These are phyloP conservation scores for Drepana falcataria DNA, from an alignment of 2,888 invertebrate species.

Conservation along the genomic window DNA sequence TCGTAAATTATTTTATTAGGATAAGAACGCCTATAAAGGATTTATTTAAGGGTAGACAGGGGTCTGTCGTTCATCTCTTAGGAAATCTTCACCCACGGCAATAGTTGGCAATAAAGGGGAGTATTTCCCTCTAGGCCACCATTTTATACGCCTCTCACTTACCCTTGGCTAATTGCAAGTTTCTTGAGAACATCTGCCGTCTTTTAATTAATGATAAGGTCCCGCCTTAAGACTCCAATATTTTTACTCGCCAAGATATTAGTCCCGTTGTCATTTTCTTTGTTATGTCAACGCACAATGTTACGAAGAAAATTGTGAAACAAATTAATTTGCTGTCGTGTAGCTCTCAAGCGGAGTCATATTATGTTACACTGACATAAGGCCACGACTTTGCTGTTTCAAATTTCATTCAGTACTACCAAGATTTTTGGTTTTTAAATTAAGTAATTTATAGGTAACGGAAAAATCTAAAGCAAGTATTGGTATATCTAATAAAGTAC, in stretches of 20 bases:
- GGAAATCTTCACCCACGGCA: constrained; percentile 7
- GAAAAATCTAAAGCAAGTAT: no score
- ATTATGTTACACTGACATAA: neutral
- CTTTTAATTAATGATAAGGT: constrained; percentile 62
- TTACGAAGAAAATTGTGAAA: neutral
- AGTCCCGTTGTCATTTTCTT: constrained; percentile 20
- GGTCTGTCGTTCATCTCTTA: constrained; percentile 15
- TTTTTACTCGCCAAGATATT: constrained; percentile 19
- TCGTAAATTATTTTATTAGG: neutral
- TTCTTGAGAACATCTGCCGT: constrained; percentile 60
- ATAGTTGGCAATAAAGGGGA: constrained; percentile 37
- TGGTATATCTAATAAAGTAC: no score
- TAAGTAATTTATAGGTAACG: no score
- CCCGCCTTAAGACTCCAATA: constrained; percentile 26
- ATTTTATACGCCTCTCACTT: constrained; percentile 33
- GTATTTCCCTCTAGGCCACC: constrained; percentile 31
- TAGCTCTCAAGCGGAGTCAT: neutral
- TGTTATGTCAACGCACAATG: constrained; percentile 6
- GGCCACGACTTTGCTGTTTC: no score
- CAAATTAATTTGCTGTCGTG: neutral
- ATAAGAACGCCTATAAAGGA: constrained; percentile 2
- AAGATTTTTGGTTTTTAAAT: no score
- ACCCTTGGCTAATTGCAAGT: constrained; percentile 51
- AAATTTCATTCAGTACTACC: no score
- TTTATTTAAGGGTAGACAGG: constrained; percentile 17